Evolutionary conservation across 2,797 vertebrate species (phyloP), one percentile per base, ranked within the genome.

Genomic region (Heteromormyrus szaboi): DNA sequence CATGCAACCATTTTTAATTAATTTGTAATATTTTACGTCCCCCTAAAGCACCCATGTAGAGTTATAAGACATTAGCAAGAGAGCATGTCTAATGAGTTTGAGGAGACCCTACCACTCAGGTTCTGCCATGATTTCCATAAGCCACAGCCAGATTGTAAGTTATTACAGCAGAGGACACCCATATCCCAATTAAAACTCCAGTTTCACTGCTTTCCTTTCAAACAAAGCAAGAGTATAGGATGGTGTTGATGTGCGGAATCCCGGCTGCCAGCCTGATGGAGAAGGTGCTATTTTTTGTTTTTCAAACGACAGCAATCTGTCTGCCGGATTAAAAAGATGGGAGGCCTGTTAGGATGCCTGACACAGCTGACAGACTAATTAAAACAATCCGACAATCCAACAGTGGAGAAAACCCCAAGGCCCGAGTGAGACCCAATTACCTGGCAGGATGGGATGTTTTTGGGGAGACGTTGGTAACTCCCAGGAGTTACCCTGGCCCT

Each of bases 341-440:
- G 17, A 88, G 14, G 48, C 41, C 87, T 65, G 87, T 89, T 89
- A 89, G 93, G 91, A 65, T 46, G 46, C 89, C 91, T 89, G 90
- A 89, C 89, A 90, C 90, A 88, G 86, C 89, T 91, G 91, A 93
- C 91, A 56, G 91, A 92, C 90, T 90, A 87, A 94, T 93, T 90
- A 93, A 93, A 94, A 92, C 86, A 91, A 85, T 65, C 88, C 91
- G 89, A 91, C 90, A 91, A 89, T 17, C 86, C 79, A 89, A 22
- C n/a, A 29, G 14, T 33, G 19, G 44, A 2, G 37, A 19, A 37
- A 59, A 8, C n/a, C 56, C 25, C 68, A 50, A 3, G 33, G 22
- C 51, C 44, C 59, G 41, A 29, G 53, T 1, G 22, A 83, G 19
- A 88, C 9, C 53, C 14, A 84, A 50, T 79, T 65, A 85, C 41